Evolutionary conservation across 2,888 invertebrate species (phyloP).

Genomic region (Drosophila borborema): DNA sequence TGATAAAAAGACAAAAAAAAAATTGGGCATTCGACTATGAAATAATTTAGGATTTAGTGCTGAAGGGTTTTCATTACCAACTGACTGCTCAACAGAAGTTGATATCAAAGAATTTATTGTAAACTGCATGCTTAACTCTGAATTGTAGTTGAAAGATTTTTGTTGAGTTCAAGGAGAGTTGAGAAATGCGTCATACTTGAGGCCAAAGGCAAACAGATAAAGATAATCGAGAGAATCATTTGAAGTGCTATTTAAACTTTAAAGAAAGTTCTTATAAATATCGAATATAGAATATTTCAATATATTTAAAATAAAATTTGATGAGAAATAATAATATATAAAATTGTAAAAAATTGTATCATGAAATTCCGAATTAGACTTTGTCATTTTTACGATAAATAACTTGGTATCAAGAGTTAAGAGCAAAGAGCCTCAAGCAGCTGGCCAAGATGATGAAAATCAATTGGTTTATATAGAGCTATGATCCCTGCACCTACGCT

Average conservation of each 20-base stretch:
- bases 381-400: too few species aligned
- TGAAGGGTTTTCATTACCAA: background rate
- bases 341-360: too few species aligned
- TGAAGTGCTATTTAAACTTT: background rate
- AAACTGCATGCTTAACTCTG: background rate
- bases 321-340: too few species aligned
- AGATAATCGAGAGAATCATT: background rate
- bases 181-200: background rate
- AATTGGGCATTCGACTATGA: background rate
- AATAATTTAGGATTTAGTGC: background rate
- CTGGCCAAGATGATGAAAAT: background rate
- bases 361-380: too few species aligned
- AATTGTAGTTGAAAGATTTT: background rate
- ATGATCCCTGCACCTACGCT: background rate
- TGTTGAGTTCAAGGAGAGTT: background rate
- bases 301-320: too few species aligned
- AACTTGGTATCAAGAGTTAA: too few species aligned
- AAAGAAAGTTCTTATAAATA: too few species aligned
- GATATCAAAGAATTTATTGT: background rate
- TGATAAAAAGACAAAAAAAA: background rate
- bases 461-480: background rate
- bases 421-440: too few species aligned
- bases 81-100: conserved; percentile 5
- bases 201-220: background rate
- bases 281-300: too few species aligned